A percentile compares a stretch with the other conserved stretches of the same genome.
Conservation (phyloP, 2,888 invertebrate genomes). For the Hesperia comma region DNA sequence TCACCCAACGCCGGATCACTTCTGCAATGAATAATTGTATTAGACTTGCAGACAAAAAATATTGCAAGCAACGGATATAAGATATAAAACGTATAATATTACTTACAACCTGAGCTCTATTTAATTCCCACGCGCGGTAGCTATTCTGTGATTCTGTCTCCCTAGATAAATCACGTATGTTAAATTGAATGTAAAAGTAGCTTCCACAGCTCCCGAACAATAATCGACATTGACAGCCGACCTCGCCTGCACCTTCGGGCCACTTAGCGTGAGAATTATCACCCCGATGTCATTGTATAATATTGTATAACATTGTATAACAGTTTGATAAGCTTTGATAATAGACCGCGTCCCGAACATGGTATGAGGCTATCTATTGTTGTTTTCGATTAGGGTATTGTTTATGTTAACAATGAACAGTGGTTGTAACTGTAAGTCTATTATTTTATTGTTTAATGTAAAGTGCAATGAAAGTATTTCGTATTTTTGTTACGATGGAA, state of each 20-base stretch:
- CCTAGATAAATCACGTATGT: not conserved
- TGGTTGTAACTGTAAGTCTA: not conserved
- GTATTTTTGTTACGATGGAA: no score
- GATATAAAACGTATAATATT: no score
- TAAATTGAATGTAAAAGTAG: constrained; percentile 12
- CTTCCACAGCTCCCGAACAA: constrained; percentile 25
- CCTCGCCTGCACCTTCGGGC: constrained; percentile 21
- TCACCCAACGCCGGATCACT: no score
- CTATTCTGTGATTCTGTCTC: not conserved
- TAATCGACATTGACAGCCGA: constrained; percentile 37
- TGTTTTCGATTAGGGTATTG: constrained; percentile 13
- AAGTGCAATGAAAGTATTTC: not conserved
- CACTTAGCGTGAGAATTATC: constrained; percentile 31
- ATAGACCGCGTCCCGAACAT: constrained; percentile 9
- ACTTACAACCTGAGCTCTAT: not conserved
- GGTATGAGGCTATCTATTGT: constrained; percentile 16
- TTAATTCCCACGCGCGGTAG: constrained; percentile 7
- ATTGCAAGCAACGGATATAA: not conserved
- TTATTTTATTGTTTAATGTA: not conserved
- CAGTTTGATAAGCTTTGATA: constrained; percentile 34
- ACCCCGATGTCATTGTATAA: constrained; percentile 7
- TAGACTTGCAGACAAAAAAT: no score
- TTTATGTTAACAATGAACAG: constrained; percentile 2
- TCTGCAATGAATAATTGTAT: no score
- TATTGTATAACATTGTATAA: constrained; percentile 36